These are phyloP conservation scores for Anarrhichthys ocellatus DNA, from an alignment of 2,113 vertebrate species.

Conservation along the genomic window DNA sequence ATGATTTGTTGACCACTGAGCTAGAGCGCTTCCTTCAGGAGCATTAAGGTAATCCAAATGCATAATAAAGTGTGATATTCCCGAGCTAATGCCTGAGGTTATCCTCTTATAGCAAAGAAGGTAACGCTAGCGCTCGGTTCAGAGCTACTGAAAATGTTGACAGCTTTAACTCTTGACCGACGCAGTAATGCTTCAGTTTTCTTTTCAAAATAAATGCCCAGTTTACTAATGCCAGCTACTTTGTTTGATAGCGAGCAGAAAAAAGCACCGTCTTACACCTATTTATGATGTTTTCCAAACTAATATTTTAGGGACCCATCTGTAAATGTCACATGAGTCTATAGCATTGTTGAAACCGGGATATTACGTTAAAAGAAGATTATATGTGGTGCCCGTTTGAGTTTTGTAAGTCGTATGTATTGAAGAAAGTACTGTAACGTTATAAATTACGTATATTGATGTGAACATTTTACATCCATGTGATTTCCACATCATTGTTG, in stretches of 20 bases:
- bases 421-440: too few species aligned
- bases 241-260: not conserved
- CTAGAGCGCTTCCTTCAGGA: not conserved
- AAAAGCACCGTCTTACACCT: not conserved
- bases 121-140: constrained; percentile 12
- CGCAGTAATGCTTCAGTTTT: not conserved
- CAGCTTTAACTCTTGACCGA: rapidly evolving
- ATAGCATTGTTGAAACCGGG: not conserved
- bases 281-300: not conserved
- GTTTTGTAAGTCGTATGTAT: not conserved
- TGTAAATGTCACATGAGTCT: not conserved
- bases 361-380: not conserved
- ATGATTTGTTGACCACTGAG: not conserved
- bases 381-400: not conserved
- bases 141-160: not conserved
- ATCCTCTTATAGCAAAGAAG: not conserved
- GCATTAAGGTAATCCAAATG: constrained; percentile 46
- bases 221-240: not conserved
- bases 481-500: not conserved
- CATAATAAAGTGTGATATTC: not conserved
- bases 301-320: not conserved
- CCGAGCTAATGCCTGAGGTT: not conserved
- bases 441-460: not conserved
- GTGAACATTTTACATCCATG: not conserved
- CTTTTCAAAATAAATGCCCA: constrained; percentile 40